Evolutionary conservation across 2,113 vertebrate genomes (phyloP), one percentile per base, ranked within the genome.

Genomic region (Dipodomys spectabilis): DNA sequence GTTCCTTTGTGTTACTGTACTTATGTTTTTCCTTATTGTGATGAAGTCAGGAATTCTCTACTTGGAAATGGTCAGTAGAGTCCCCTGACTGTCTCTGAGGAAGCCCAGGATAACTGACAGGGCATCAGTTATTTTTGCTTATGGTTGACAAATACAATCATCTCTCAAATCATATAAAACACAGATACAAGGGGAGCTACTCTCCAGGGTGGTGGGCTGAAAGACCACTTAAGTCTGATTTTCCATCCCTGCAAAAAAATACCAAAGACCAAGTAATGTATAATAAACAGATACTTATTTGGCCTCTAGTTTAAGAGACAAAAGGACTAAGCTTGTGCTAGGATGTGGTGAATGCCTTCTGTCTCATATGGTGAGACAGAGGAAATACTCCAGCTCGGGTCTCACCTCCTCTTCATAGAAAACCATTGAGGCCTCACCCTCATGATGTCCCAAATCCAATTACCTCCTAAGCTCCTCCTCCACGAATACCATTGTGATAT

Each of bases 141-240:
- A 20, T 39, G 9, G 18, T 82, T 84, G 88, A 39, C 30, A 74
- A 82, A 75, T 68, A 74, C 77, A 78, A 84, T 71, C 7, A 71
- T 67, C 72, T 74, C 92, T 73, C 23, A 87, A 87, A 62, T 67
- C n/a, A 67, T 10, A 35, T n/a, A 39, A 16, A 53, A 88, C 92
- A 80, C 5, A 27, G 7, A 80, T 35, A 9, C 85, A 78, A 87
- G 6, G 15, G 30, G 53, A 64, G 20, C 6, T 15, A 11, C 23
- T 25, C 53, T n/a, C n/a, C 39, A 71, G 2, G 10, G 27, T n/a
- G 6, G n/a, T 27, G 49, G 19, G 2, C 57, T 28, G 28, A 13
- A 23, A 6, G 15, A 65, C 6, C 22, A 44, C 7, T 13, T 39
- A 39, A 39, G 35, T 39, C 35, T 39, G 35, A 39, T 39, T 39